Base-by-base conservation (phyloP, 2,113 vertebrate genomes). In the Dipodomys ordii region DNA sequence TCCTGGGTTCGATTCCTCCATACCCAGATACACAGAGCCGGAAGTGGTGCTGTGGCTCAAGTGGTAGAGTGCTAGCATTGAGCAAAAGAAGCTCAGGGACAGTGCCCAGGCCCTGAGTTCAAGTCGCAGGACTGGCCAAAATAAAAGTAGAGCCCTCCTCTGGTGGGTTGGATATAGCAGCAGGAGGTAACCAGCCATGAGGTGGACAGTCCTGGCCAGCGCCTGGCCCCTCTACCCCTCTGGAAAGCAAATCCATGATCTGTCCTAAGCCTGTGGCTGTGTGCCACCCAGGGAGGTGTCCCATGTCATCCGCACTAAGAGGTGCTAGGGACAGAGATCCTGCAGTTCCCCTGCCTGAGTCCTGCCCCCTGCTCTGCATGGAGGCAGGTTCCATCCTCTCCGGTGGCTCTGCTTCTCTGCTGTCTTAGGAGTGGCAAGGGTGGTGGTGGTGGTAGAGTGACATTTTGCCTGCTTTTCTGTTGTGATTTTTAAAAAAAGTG, bases 221-320 rank as follows among this genome's bases (percentile, higher is more conserved):
- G 0, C 7, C 25, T 10, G 69, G 49, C 22, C 83, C 10, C 2
- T 9, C n/a, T 7, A 53, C 19, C 6, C 7, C 35, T 64, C 71
- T 9, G 77, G 65, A 71, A 83, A 72, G 32, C n/a, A 32, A 5
- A 0, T 0, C 2, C 0, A 0, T 1, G 1, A 46, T 11, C 32
- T 3, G 25, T 7, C 67, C 19, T 35, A 12, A 1, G 16, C 20
- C 20, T 2, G 62, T 5, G 23, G 18, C 73, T 0, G 0, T 39
- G 35, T 78, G 71, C 19, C 39, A 32, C 6, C 23, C 0, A 23
- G 39, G 32, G 32, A 62, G 49, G 87, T 4, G 25, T 27, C 46
- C 11, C 3, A 0, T 0, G 0, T 12, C 2, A 0, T 7, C 64
- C 2, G 10, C 18, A 32, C 67, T 3, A 44, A 13, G 67, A 16